Evolutionary conservation across 2,888 invertebrate species (phyloP).

Genomic region (Mechanitis messenoides): DNA sequence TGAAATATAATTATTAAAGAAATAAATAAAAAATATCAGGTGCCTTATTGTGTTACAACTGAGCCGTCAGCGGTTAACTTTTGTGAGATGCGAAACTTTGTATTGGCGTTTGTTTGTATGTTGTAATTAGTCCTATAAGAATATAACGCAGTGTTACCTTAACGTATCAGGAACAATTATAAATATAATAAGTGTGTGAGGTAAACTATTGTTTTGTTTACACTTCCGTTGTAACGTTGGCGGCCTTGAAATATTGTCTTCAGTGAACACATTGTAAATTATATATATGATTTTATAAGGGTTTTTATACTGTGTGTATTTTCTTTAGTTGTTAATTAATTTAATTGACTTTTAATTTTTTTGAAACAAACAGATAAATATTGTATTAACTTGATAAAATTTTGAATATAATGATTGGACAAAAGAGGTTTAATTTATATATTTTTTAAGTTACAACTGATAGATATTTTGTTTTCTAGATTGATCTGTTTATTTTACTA

Average conservation of each 20-base stretch:
- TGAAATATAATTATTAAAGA: constrained; percentile 2
- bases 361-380: background rate
- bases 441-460: no score
- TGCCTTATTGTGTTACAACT: constrained; percentile 6
- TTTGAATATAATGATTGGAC: no score
- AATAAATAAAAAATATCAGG: background rate
- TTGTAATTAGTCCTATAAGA: no score
- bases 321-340: background rate
- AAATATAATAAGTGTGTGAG: background rate
- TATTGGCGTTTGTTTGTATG: no score
- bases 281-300: background rate
- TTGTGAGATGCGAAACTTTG: background rate
- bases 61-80: constrained; percentile 4
- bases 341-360: background rate
- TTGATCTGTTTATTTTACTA: no score
- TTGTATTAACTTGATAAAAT: no score
- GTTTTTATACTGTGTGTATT: background rate
- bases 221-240: background rate
- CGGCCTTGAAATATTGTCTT: background rate
- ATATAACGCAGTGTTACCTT: no score
- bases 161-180: no score
- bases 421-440: no score
- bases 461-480: no score
- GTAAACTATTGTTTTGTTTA: background rate
- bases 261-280: background rate